A percentile compares a stretch with the other conserved stretches of the same genome.
These are phyloP conservation scores for Montipora cactus DNA, from an alignment of 64 coral and sea anemone genomes.

Conservation along the genomic window DNA sequence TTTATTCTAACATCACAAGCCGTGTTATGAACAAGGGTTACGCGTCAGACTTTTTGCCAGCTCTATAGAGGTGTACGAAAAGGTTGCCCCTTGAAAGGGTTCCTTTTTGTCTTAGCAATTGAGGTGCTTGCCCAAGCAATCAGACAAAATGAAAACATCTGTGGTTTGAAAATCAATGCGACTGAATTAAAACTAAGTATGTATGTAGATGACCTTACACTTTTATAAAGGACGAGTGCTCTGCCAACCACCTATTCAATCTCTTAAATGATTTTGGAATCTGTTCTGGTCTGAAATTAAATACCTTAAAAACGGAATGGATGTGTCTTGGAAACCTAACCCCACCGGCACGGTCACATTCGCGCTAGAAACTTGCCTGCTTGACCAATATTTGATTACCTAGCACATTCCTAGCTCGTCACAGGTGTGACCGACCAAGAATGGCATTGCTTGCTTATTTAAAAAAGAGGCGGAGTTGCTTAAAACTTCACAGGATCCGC, in stretches of 20 bases:
- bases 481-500: no score
- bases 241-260: background rate
- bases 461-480: no score
- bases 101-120: background rate
- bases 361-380: no score
- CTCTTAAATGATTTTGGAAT: background rate
- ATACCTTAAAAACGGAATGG: background rate
- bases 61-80: background rate
- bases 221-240: background rate
- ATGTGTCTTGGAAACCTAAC: background rate
- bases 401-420: no score
- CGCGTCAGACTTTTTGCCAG: no score
- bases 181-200: background rate
- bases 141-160: background rate
- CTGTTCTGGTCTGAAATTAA: background rate
- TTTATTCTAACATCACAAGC: background rate
- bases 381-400: no score
- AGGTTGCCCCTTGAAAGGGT: background rate
- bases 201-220: background rate
- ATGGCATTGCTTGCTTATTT: no score
- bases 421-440: no score
- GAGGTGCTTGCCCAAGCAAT: background rate
- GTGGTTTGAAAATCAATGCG: background rate
- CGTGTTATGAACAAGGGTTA: background rate
- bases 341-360: no score